Evolutionary conservation across 1,140 invertebrate genomes (phyloP), one percentile per base, ranked within the genome.

Genomic region (Uloborus diversus): DNA sequence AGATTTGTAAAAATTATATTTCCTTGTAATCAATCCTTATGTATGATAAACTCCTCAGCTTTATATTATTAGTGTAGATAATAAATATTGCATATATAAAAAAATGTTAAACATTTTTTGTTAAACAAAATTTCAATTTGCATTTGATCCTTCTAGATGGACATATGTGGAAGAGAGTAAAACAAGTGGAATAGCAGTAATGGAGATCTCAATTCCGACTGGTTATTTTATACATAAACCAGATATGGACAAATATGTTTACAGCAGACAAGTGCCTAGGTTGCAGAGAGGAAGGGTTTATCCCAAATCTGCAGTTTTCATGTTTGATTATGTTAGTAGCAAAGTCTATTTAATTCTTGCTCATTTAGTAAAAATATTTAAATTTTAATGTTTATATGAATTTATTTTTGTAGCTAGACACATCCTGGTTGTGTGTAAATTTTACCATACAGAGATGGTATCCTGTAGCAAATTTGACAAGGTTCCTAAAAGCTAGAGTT

Each of bases 191-290:
- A 83, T 89, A 14, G 86, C 89, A 11, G 88, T 90, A 0, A 82
- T 91, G 42, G 90, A 91, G 83, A 84, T 91, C 13, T 88, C 90
- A 53, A 85, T 90, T 20, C 90, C 90, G 2, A 88, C 90, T 14
- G 90, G 90, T 13, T 91, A 90, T 84, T 85, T 87, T n/a, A 85
- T 89, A 4, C 86, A 88, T 80, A 89, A 90, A 83, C 86, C 89
- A 27, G 89, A 89, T 27, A 87, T 91, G 11, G 85, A 88, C 28
- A 81, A 82, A n/a, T 86, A 90, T 42, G 84, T 86, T 3, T 75
- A 73, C 4, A 82, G 79, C 2, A 70, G 82, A 33, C 42, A 69
- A 30, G 87, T 88, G 76, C 87, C 87, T 9, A 17, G 76, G 13
- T 69, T 83, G 4, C 59, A 79, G 14, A 37, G 81, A 62, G 83